Evolutionary conservation across 2,888 invertebrate species (phyloP), one percentile per base, ranked within the genome.

Genomic region (Diarsia brunnea): DNA sequence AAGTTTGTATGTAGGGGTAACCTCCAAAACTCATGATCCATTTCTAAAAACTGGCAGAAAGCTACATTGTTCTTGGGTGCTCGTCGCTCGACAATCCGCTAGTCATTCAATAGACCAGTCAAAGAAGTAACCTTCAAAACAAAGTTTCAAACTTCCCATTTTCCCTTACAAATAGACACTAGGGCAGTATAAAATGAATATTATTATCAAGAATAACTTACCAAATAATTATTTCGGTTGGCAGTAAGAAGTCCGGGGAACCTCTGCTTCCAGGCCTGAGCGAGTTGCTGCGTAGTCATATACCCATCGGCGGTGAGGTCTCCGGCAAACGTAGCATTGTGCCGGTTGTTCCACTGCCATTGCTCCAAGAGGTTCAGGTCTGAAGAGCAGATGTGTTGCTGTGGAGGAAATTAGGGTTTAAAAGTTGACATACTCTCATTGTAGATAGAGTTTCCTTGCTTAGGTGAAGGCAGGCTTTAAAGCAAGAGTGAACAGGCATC

Each of bases 281-380:
- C 98, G 3, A 98, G 94, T 71, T 97, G 97, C 89, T 97, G 97
- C 47, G 98, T 93, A 89, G 98, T 98, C 86, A 97, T 97, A 89
- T 97, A 97, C 0, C 97, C 97, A 79, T 97, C 97, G 16, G 95
- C 93, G 21, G 98, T 97, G 78, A 98, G 94, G 77, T 96, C 95
- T 24, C 97, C 97, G 0, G 97, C 97, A 81, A 95, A 96, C 3
- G 97, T 96, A 63, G 93, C 90, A 53, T 97, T 97, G 77, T 98
- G 96, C 38, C 97, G 97, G 1, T 95, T 93, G 87, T 97, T 97
- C 97, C 98, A 98, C 66, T 95, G 92, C 98, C 98, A 98, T 69
- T 95, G 95, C 87, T 97, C 96, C 10, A 98, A 93, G 51, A 97
- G 95, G 55, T 97, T 96, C 75, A 98, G 90, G 93, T 98, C 98